A percentile compares a stretch with the other conserved stretches of the same genome.
phyloP scores from a whole-genome alignment of 2,113 vertebrate genomes.

The Eublepharis macularius region DNA sequence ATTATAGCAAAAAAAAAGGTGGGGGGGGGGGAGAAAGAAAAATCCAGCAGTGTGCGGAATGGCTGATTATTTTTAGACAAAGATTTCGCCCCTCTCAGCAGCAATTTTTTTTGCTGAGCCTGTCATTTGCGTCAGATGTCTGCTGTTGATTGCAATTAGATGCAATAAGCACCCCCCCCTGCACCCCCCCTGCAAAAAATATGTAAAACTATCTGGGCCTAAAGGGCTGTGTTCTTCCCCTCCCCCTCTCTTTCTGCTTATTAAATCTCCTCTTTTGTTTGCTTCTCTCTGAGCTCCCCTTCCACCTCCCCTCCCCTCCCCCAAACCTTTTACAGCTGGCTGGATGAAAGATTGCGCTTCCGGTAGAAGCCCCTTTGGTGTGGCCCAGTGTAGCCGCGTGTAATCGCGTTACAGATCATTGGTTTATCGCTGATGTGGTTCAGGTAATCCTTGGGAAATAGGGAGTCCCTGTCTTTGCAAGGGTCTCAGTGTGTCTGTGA shows the following conservation, averaged over 20 bases:
- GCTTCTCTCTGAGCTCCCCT: slow-evolving; percentile 14
- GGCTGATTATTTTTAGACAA: slow-evolving; percentile 99
- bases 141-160: slow-evolving; percentile 99
- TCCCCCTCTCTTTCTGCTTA: slow-evolving; percentile 70
- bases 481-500: not conserved
- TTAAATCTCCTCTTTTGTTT: slow-evolving; percentile 82
- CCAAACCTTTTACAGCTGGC: slow-evolving; percentile 76
- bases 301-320: slow-evolving; percentile 59
- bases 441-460: slow-evolving; percentile 58
- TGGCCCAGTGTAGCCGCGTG: slow-evolving; percentile 56
- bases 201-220: slow-evolving; percentile 87
- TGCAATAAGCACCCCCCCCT: slow-evolving; percentile 73
- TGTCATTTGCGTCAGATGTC: slow-evolving; percentile 98
- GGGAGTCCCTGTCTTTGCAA: slow-evolving; percentile 45
- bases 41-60: slow-evolving; percentile 91
- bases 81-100: slow-evolving; percentile 99
- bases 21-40: not conserved
- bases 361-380: slow-evolving; percentile 65
- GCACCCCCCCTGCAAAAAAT: slow-evolving; percentile 80
- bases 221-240: slow-evolving; percentile 70
- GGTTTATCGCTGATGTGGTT: slow-evolving; percentile 62
- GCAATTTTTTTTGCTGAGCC: slow-evolving; percentile 98
- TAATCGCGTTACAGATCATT: slow-evolving; percentile 62
- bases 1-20: slow-evolving; percentile 91
- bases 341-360: slow-evolving; percentile 74